phyloP scores from a whole-genome alignment of 2,888 invertebrate species.

The Lycaena phlaeas region DNA sequence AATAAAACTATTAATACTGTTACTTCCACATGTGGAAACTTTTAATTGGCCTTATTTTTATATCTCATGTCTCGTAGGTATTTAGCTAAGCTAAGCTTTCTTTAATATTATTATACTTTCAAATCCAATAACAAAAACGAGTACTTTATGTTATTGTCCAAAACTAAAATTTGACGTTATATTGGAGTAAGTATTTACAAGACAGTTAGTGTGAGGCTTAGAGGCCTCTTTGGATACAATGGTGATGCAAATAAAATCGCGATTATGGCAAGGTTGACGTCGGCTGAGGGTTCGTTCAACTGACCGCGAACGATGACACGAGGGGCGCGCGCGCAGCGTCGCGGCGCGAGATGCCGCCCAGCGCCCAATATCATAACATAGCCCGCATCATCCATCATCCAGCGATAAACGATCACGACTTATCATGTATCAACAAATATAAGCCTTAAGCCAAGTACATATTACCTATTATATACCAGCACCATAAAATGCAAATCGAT shows the following conservation, averaged over 20 bases:
- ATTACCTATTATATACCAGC: too few relatives aligned
- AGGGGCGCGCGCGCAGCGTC: slow-evolving; percentile 55
- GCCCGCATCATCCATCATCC: slow-evolving; percentile 4
- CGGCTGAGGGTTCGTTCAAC: slow-evolving; percentile 70
- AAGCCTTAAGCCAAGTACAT: neutral
- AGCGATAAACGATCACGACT: neutral
- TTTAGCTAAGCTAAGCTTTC: too few relatives aligned
- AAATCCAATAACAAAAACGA: too few relatives aligned
- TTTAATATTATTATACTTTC: too few relatives aligned
- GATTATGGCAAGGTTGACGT: slow-evolving; percentile 72
- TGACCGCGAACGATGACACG: slow-evolving; percentile 72
- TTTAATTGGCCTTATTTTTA: too few relatives aligned
- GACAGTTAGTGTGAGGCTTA: slow-evolving; percentile 27
- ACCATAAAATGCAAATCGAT: too few relatives aligned
- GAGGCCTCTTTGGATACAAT: slow-evolving; percentile 51
- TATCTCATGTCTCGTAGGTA: too few relatives aligned
- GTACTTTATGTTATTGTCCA: too few relatives aligned
- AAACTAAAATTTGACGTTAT: too few relatives aligned
- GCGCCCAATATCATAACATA: slow-evolving; percentile 22
- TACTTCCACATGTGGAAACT: too few relatives aligned
- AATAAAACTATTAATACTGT: too few relatives aligned
- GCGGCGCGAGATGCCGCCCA: slow-evolving; percentile 37
- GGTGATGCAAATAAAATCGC: slow-evolving; percentile 66
- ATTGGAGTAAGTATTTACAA: neutral
- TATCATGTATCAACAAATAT: neutral